Conservation (phyloP, 2,888 invertebrate species). For the Diaperis boleti region DNA sequence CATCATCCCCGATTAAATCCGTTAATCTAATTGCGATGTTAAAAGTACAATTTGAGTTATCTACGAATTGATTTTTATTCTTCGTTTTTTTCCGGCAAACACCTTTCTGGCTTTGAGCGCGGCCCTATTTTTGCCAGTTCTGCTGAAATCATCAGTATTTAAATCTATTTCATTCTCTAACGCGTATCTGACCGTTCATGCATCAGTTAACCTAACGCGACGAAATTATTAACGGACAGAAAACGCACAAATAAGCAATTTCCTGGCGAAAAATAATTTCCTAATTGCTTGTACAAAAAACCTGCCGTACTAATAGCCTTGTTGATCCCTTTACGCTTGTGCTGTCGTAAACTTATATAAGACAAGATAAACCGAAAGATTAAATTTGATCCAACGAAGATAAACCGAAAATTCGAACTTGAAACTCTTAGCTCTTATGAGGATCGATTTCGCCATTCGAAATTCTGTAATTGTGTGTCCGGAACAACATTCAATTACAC, state of each 20-base stretch:
- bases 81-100: constrained; percentile 21
- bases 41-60: constrained; percentile 2
- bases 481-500: constrained; percentile 28
- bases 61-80: constrained; percentile 6
- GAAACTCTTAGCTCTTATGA: constrained; percentile 17
- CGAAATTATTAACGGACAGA: constrained; percentile 14
- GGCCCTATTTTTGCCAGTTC: constrained; percentile 34
- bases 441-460: constrained; percentile 22
- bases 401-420: constrained; percentile 30
- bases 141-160: constrained; percentile 40
- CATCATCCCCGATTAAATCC: constrained; percentile 6
- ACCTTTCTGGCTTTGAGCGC: constrained; percentile 33
- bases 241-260: constrained; percentile 18
- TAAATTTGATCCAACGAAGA: constrained; percentile 32
- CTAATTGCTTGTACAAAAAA: constrained; percentile 24
- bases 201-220: constrained; percentile 22
- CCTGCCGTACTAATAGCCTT: constrained; percentile 27
- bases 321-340: constrained; percentile 29
- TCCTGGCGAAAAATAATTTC: constrained; percentile 19
- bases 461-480: constrained; percentile 22
- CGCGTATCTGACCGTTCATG: constrained; percentile 35
- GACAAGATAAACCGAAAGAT: constrained; percentile 36
- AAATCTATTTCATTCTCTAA: constrained; percentile 37
- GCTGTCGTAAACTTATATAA: constrained; percentile 33
- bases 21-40: constrained; percentile 10